phyloP scores from a whole-genome alignment of 64 coral and sea anemone genomes.

The Anthopleura sola region DNA sequence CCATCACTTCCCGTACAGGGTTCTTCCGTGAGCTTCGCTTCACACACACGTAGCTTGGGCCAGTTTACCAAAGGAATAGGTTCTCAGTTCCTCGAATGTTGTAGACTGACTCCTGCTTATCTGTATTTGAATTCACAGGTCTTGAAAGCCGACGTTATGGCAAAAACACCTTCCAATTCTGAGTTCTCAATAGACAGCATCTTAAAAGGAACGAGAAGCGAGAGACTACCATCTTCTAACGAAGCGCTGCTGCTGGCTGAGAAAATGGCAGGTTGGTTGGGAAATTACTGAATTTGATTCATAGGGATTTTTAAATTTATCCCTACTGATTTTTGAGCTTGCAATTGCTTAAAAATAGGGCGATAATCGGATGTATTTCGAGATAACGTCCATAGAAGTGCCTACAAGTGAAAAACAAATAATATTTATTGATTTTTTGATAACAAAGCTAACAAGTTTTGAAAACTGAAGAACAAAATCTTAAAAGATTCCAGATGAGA shows the following conservation, averaged over 20 bases:
- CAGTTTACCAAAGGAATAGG: neutral
- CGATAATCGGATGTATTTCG: neutral
- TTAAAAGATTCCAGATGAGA: neutral
- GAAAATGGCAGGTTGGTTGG: constrained; percentile 50
- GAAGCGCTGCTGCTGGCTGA: constrained; percentile 47
- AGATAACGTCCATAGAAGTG: too few species aligned
- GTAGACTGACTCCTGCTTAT: neutral
- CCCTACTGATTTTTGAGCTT: too few species aligned
- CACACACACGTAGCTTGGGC: neutral
- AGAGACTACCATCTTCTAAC: constrained; percentile 25
- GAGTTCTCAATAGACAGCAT: constrained; percentile 58
- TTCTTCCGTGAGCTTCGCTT: too few species aligned
- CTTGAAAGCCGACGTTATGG: neutral
- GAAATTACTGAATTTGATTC: too few species aligned
- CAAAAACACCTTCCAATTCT: neutral
- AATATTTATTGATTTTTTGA: constrained; percentile 10
- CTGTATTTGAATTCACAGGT: neutral
- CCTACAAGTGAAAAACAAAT: constrained; percentile 15
- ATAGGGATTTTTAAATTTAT: too few species aligned
- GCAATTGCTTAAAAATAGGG: neutral
- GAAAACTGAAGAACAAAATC: neutral
- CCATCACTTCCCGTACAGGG: too few species aligned
- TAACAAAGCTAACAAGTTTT: neutral
- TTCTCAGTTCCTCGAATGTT: neutral
- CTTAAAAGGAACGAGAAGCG: constrained; percentile 41